Base-by-base conservation (phyloP, 2,113 vertebrate species). In the Hemichromis elongatus region DNA sequence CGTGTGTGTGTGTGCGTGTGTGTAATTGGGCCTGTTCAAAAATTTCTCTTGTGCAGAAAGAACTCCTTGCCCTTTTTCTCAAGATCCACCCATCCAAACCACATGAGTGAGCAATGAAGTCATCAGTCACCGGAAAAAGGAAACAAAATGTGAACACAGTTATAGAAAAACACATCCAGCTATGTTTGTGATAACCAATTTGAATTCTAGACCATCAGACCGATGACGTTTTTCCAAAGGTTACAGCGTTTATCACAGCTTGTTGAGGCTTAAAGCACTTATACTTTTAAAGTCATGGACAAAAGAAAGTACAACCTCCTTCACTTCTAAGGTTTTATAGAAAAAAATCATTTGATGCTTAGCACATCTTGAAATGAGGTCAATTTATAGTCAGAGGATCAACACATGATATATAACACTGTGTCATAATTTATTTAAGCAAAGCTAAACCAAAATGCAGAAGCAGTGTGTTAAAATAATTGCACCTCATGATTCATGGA, bases 151-250 rank as follows among this genome's bases (percentile, higher is more conserved):
- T 75, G 45, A 75, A 28, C 45, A 75, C 26, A 75, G 12, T 75
- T 75, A 73, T 47, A 73, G 24, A 47, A 47, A 73, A 30, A 13
- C 18, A 52, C 1, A 0, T 52, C 6, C 6, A 75, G 16, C 16
- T 50, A 12, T 75, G 16, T 30, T 75, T 75, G 45, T 30, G 26
- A 52, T 30, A 30, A 50, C 42, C 68, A 5, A 19, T 73, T 45
- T 45, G 42, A 28, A 73, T 73, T 28, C 42, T 73, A 75, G 16
- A 75, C 24, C 42, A 73, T 73, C 2, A 19, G 42, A 50, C 24
- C 2, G 4, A 50, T 50, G 0, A 28, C 2, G 1, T 66, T 50
- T 75, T 75, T 4, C 9, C 10, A 0, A 75, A 75, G 2, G 45
- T 52, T 33, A 1, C 26, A 2, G 0, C 50, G 6, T 52, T 75